These are phyloP conservation scores for Macquaria ambigua DNA, from an alignment of 2,113 vertebrate species.

Conservation along the genomic window DNA sequence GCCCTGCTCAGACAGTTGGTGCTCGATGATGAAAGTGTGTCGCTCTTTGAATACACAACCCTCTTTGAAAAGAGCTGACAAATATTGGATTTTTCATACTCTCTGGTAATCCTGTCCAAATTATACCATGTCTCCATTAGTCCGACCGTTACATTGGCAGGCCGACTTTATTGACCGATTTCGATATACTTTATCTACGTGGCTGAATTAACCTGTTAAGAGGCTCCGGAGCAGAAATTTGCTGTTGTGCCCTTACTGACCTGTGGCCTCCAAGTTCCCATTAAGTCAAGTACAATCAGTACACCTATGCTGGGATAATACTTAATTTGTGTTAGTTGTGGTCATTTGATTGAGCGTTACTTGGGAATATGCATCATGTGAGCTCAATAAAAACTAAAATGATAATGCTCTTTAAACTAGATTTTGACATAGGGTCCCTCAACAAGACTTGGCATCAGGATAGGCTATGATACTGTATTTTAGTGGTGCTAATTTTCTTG, in stretches of 20 bases:
- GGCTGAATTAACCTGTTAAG: background rate
- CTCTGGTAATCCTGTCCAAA: background rate
- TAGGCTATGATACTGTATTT: background rate
- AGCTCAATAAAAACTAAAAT: background rate
- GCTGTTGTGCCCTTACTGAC: background rate
- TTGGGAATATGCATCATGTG: background rate
- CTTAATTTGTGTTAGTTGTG: background rate
- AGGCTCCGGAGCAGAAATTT: background rate
- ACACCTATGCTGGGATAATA: background rate
- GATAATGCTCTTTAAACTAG: background rate
- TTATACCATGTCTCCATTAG: background rate
- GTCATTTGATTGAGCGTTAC: background rate
- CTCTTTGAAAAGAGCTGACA: conserved; percentile 1
- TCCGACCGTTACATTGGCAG: background rate
- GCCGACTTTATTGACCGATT: background rate
- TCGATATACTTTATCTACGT: background rate
- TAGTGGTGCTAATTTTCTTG: background rate
- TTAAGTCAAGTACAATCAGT: background rate
- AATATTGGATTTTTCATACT: background rate
- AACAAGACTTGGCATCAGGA: background rate
- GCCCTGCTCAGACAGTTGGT: conserved; percentile 5
- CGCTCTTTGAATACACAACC: background rate
- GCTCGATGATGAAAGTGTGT: background rate
- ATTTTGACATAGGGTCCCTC: background rate
- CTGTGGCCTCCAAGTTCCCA: background rate